phyloP scores from a whole-genome alignment of 2,113 vertebrate genomes.

The Hymenochirus boettgeri region DNA sequence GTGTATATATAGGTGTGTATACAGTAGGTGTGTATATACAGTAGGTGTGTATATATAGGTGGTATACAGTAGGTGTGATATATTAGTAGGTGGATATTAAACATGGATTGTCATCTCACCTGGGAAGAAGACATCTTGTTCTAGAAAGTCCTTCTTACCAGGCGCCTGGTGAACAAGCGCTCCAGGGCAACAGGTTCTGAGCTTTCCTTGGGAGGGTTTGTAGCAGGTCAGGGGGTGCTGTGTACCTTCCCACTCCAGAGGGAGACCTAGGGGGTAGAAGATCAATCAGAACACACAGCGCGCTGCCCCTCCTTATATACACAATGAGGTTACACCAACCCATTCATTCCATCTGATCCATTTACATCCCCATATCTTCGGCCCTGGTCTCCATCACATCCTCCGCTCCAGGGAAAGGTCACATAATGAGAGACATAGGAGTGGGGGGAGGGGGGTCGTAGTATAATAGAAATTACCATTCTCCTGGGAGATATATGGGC shows the following conservation, averaged over 20 bases:
- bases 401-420: not conserved
- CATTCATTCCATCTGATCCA: too few relatives aligned
- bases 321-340: not conserved
- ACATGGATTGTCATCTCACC: too few relatives aligned
- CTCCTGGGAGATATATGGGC: not conserved
- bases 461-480: not conserved
- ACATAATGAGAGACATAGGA: not conserved
- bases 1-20: too few relatives aligned
- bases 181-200: constrained; percentile 54
- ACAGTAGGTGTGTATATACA: too few relatives aligned
- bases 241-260: constrained; percentile 53
- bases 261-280: constrained; percentile 63
- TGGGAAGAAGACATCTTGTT: constrained; percentile 58
- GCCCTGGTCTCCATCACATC: not conserved
- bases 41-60: too few relatives aligned
- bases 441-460: not conserved
- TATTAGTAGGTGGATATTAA: too few relatives aligned
- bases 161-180: constrained; percentile 76
- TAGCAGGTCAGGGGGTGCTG: constrained; percentile 35
- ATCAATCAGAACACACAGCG: not conserved
- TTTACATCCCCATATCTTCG: not conserved
- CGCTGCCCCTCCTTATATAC: not conserved
- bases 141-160: constrained; percentile 73
- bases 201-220: constrained; percentile 21
- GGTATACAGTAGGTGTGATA: too few relatives aligned